These are phyloP conservation scores for Microplitis deprimator DNA, from an alignment of 2,888 invertebrate genomes.

Conservation along the genomic window DNA sequence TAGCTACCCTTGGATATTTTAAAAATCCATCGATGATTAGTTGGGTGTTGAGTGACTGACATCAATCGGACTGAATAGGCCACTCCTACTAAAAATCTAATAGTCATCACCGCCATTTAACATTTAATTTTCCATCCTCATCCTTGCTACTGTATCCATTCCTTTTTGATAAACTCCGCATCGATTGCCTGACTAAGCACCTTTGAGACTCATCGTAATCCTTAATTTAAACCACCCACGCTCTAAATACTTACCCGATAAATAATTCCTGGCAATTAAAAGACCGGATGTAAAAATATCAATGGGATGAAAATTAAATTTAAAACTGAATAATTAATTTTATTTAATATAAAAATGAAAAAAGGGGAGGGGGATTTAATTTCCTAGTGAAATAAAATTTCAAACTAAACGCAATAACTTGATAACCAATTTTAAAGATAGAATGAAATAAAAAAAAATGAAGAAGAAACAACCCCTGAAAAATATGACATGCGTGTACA, in stretches of 20 bases:
- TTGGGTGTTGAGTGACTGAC: conserved; percentile 7
- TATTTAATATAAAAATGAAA: background rate
- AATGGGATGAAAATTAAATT: no score
- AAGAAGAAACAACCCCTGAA: background rate
- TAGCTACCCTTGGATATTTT: no score
- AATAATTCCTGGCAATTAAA: no score
- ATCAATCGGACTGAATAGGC: background rate
- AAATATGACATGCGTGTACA: no score
- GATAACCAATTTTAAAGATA: conserved; percentile 12
- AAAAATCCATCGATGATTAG: background rate
- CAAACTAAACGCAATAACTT: conserved; percentile 29
- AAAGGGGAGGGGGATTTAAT: background rate
- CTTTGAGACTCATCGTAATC: conserved; percentile 44
- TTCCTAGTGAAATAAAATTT: background rate
- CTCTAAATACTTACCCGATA: no score
- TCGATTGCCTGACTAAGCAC: conserved; percentile 51
- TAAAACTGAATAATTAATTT: no score
- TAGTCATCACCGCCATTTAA: conserved; percentile 14
- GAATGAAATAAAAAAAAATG: conserved; percentile 12
- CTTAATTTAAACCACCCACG: background rate
- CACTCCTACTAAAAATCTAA: conserved; percentile 7
- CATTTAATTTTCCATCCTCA: conserved; percentile 4
- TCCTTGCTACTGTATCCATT: conserved; percentile 33
- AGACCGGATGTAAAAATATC: no score
- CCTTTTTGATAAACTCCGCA: conserved; percentile 43